These are phyloP conservation scores for Machimus atricapillus DNA, from an alignment of 2,888 invertebrate genomes.

Conservation along the genomic window DNA sequence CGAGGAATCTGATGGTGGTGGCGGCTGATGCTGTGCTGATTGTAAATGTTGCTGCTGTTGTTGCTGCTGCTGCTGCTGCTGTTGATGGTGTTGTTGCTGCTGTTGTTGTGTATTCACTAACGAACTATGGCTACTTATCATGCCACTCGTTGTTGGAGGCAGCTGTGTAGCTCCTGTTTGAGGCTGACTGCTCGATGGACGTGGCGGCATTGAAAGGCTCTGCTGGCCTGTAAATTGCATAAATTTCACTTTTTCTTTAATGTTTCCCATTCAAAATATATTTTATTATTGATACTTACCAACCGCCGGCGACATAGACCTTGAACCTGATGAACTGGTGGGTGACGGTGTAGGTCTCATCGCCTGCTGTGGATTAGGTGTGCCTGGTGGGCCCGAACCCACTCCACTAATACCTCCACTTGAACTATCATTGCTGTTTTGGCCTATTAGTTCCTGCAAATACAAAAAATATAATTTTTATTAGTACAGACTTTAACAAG, in stretches of 20 bases:
- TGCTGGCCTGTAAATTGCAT: constrained; percentile 71
- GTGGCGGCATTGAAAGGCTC: constrained; percentile 95
- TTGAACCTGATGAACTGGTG: constrained; percentile 91
- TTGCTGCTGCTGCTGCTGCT: constrained; percentile 43
- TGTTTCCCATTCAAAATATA: neutral
- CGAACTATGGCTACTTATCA: constrained; percentile 46
- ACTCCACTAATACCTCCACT: constrained; percentile 73
- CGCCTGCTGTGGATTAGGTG: constrained; percentile 77
- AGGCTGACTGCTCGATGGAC: constrained; percentile 86
- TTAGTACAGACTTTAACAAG: neutral
- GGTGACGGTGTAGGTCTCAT: constrained; percentile 93
- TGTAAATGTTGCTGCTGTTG: constrained; percentile 59
- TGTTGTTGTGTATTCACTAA: constrained; percentile 58
- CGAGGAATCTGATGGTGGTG: constrained; percentile 41
- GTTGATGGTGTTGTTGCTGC: constrained; percentile 49
- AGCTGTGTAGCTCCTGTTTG: constrained; percentile 64
- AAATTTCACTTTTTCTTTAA: neutral
- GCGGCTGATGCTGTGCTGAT: constrained; percentile 44
- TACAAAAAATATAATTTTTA: constrained; percentile 45
- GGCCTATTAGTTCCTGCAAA: constrained; percentile 82
- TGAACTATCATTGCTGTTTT: constrained; percentile 86
- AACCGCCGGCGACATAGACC: constrained; percentile 98
- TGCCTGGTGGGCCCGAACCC: constrained; percentile 67
- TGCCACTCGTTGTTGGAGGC: constrained; percentile 49
- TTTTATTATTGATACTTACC: constrained; percentile 69